Base-by-base conservation (phyloP, 2,888 invertebrate species). In the Eilema depressum region DNA sequence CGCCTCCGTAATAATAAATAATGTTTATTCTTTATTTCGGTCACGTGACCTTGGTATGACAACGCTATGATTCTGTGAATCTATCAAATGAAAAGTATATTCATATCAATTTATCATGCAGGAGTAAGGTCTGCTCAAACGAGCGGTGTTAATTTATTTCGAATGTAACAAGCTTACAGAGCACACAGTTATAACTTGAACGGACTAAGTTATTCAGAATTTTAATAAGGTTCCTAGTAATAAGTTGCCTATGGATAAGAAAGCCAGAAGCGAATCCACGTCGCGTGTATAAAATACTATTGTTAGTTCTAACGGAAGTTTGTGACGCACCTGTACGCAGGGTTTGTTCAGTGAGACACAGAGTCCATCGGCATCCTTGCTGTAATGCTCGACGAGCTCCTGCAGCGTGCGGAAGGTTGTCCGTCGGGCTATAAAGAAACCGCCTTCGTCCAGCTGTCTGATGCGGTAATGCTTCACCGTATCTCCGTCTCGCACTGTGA, bases 381-480 rank as follows among this genome's bases (percentile, higher is more conserved):
- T 98, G 95, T 99, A 99, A 93, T 99, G 99, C 86, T 99, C 98
- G 63, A 99, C 99, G 69, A 99, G 96, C 92, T 99, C 99, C 92
- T 99, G 98, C 66, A 99, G 96, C 20, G 99, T 99, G 84, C 99
- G 97, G 96, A 99, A 99, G 78, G 99, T 99, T 84, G 99, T 99
- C 90, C 99, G 97, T 85, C 99, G 96, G 71, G 99, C 99, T 87
- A 99, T 99, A 96, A 99, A 99, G 96, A 99, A 99, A 69, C 99
- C 99, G 75, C 99, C 98, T 93, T 99, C 99, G 93, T 99, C 99
- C 89, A 99, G 96, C 95, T 99, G 99, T 85, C 99, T 96, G 92
- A 99, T 99, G 89, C 99, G 97, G 96, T 99, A 99, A 95, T 99
- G 99, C 92, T 99, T 99, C 75, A 99, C 99, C 66, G 99, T 99